Conservation (phyloP, 2,113 vertebrate genomes). For the Tinamus guttatus region DNA sequence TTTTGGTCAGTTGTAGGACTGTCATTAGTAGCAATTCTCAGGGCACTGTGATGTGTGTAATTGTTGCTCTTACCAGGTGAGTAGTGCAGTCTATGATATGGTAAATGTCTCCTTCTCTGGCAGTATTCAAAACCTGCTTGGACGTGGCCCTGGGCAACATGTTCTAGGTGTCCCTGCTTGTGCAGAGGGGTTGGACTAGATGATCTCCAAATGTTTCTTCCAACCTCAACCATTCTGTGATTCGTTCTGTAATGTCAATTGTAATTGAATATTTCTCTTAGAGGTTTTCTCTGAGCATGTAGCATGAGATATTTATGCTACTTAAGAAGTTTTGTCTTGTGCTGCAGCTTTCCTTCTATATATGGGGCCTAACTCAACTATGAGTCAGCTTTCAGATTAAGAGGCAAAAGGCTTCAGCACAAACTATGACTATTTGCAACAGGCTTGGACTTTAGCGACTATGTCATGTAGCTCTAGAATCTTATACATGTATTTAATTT, state of each 20-base stretch:
- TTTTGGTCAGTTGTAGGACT: background rate
- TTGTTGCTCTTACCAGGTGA: background rate
- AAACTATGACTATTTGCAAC: background rate
- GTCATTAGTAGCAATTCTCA: background rate
- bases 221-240: too few species aligned
- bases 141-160: too few species aligned
- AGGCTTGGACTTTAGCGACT: background rate
- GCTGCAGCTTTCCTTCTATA: background rate
- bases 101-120: too few species aligned
- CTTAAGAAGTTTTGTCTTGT: background rate
- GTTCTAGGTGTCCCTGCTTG: too few species aligned
- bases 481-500: background rate
- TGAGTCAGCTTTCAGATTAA: background rate
- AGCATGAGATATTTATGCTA: background rate
- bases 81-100: background rate
- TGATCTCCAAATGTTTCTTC: too few species aligned
- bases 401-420: background rate
- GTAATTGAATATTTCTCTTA: background rate
- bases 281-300: background rate
- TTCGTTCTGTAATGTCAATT: background rate
- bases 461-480: background rate
- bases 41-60: background rate
- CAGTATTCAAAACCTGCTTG: too few species aligned
- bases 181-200: too few species aligned
- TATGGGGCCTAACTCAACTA: background rate